Conservation (phyloP, 2,888 invertebrate genomes). For the Ctenicera cuprea region DNA sequence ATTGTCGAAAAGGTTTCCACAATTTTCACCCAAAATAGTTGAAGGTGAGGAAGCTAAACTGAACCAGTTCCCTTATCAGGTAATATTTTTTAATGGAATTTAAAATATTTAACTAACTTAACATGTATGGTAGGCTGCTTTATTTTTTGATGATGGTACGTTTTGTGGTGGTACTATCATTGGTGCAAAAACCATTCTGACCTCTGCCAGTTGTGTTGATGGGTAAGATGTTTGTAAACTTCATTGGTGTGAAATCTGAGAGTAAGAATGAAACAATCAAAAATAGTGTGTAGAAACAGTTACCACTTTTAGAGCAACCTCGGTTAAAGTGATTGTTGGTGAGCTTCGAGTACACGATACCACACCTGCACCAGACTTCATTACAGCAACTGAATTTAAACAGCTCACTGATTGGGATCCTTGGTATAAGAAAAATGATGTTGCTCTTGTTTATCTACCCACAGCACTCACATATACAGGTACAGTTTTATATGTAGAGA, state of each 20-base stretch:
- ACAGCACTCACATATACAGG: conserved; percentile 67
- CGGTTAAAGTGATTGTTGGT: conserved; percentile 58
- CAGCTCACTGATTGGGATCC: conserved; percentile 67
- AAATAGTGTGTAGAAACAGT: too few species aligned
- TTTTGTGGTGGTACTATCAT: conserved; percentile 34
- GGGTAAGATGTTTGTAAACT: conserved; percentile 20
- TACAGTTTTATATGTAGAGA: conserved; percentile 49
- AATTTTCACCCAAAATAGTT: conserved; percentile 16
- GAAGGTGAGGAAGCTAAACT: conserved; percentile 39
- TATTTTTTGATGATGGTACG: conserved; percentile 32
- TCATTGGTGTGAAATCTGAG: too few species aligned
- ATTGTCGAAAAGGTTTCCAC: background rate
- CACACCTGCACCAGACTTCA: conserved; percentile 66
- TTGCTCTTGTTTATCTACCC: conserved; percentile 63
- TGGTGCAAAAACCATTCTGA: background rate
- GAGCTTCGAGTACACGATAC: conserved; percentile 62
- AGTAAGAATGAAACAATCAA: too few species aligned
- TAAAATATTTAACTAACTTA: background rate
- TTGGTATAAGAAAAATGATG: conserved; percentile 34
- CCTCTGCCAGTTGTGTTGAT: conserved; percentile 19
- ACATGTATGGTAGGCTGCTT: conserved; percentile 9
- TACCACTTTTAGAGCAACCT: conserved; percentile 47
- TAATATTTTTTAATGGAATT: too few species aligned
- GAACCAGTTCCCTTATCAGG: conserved; percentile 44
- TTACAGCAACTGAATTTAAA: conserved; percentile 53